Evolutionary conservation across 1,140 invertebrate species (phyloP), one percentile per base, ranked within the genome.

Genomic region (Anastatus disparis): DNA sequence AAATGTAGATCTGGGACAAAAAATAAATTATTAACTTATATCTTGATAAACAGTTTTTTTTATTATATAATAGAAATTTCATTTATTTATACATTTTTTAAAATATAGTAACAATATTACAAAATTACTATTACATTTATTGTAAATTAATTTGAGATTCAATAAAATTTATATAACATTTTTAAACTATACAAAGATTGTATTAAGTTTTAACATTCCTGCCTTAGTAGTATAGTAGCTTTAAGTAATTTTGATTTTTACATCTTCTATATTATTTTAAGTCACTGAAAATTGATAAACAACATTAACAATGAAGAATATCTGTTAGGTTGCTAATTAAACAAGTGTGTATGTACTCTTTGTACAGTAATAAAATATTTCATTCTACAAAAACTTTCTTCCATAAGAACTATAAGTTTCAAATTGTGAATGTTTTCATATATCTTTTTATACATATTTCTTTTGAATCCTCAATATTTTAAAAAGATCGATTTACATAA

Each of bases 91-190:
- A 71, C 38, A 71, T 17, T 67, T 22, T 61, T 53, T 22, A 52
- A 75, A 62, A 22, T 46, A 71, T 20, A 59, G 44, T 53, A 77
- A 75, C 61, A 63, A 35, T 24, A 35, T 63, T 63, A 63, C 42
- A 63, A 63, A 63, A 63, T 63, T 63, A 63, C 17, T 35, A 15
- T 63, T 63, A 38, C 44, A 63, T 35, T 46, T 35, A 50, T 50
- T 50, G 12, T 22, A 27, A 61, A 27, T 63, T 40, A 50, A 44
- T 46, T 26, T n/a, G n/a, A n/a, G n/a, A 29, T 13, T 50, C 17
- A 20, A 27, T 63, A 22, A 13, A 38, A 44, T 44, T 61, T 44
- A 61, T 40, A 44, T 61, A 27, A 63, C 55, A 22, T 40, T 26
- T 15, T 35, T 50, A 63, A 50, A 63, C 61, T 63, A 53, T 65